Percentiles rank a stretch among this genome's conserved stretches.
phyloP scores from a whole-genome alignment of 2,888 invertebrate genomes.

The Cantharis flavilabris region DNA sequence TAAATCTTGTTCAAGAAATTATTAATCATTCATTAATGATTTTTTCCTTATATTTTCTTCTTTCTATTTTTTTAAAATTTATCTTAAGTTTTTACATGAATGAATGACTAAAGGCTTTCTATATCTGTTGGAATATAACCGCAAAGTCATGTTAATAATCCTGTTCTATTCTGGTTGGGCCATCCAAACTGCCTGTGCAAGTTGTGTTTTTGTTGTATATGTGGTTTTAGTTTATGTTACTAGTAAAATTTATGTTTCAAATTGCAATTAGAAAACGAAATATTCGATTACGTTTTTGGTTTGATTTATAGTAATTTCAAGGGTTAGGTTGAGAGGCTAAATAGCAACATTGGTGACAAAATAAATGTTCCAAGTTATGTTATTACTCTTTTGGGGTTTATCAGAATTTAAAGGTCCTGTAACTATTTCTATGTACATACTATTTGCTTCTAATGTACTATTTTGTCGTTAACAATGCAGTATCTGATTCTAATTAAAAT shows the following conservation, averaged over 20 bases:
- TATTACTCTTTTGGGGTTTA: conserved; percentile 28
- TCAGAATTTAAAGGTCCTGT: conserved; percentile 22
- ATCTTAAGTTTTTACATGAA: no score
- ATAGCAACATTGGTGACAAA: conserved; percentile 15
- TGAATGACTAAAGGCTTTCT: no score
- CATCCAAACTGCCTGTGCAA: neutral
- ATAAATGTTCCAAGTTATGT: conserved; percentile 19
- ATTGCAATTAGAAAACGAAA: neutral
- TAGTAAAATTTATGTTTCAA: neutral
- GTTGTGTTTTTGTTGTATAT: neutral
- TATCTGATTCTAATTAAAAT: conserved; percentile 24
- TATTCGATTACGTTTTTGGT: neutral
- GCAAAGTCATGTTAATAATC: neutral
- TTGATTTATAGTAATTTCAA: neutral
- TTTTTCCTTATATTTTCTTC: no score
- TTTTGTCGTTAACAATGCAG: conserved; percentile 20
- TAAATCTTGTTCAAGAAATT: no score
- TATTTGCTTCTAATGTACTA: conserved; percentile 23
- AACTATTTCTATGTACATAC: conserved; percentile 17
- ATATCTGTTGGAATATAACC: no score
- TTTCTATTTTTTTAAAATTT: no score
- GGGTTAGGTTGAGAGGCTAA: neutral
- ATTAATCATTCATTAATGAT: no score
- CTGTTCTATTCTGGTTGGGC: neutral
- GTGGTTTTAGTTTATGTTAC: neutral